Percentiles rank a stretch among this genome's conserved stretches.
phyloP scores from a whole-genome alignment of 1,140 invertebrate species.

The Mamestra configurata region DNA sequence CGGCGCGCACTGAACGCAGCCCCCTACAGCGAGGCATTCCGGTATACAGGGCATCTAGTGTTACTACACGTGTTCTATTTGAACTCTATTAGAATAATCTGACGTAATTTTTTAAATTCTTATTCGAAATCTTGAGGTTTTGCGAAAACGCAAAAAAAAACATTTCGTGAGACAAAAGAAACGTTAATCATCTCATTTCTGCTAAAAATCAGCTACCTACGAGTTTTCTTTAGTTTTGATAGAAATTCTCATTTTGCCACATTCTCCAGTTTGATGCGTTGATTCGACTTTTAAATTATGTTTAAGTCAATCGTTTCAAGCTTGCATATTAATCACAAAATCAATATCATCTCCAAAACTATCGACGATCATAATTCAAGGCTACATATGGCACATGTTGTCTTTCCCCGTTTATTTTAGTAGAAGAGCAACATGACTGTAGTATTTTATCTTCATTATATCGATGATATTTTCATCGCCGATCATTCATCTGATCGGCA shows the following conservation, averaged over 20 bases:
- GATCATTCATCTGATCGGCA: slow-evolving; percentile 19
- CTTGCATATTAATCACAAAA: not conserved
- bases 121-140: too few relatives aligned
- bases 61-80: slow-evolving; percentile 29
- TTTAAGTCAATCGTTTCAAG: too few relatives aligned
- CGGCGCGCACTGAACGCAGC: slow-evolving; percentile 62
- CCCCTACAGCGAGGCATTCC: slow-evolving; percentile 64
- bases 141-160: too few relatives aligned
- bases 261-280: too few relatives aligned
- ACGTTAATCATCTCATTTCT: too few relatives aligned
- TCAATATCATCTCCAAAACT: not conserved
- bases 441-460: slow-evolving; percentile 16
- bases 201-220: too few relatives aligned
- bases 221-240: too few relatives aligned
- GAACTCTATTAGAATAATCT: not conserved
- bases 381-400: not conserved
- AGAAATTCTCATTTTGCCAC: too few relatives aligned
- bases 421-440: not conserved
- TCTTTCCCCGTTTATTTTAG: not conserved
- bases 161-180: too few relatives aligned
- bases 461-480: slow-evolving; percentile 13
- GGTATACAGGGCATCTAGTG: slow-evolving; percentile 19
- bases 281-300: too few relatives aligned
- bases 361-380: not conserved
- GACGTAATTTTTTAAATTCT: not conserved